Conservation (phyloP, 2,113 vertebrate genomes). For the Gymnogyps californianus region DNA sequence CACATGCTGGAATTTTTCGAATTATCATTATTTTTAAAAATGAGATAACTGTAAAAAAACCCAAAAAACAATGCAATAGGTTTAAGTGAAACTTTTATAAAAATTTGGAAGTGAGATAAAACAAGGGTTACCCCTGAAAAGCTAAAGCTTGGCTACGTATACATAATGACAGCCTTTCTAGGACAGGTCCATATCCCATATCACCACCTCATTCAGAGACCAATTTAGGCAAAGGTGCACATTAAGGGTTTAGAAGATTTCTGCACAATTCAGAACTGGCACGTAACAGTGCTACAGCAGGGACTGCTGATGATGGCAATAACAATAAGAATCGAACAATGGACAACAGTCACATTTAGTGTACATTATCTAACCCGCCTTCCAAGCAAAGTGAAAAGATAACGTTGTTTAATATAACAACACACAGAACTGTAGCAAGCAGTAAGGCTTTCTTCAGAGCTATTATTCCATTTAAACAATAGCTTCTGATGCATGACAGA, state of each 20-base stretch:
- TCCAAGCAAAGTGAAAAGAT: neutral
- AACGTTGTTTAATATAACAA: neutral
- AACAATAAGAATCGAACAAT: neutral
- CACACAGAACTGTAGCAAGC: neutral
- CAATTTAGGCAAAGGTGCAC: neutral
- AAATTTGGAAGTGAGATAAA: neutral
- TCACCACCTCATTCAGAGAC: neutral
- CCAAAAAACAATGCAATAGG: neutral
- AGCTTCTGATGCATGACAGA: neutral
- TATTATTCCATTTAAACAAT: neutral
- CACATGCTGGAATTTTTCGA: neutral
- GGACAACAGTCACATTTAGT: neutral
- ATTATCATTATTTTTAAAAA: neutral
- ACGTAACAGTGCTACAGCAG: accelerated
- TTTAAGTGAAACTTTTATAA: neutral
- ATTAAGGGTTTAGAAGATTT: neutral
- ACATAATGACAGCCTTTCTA: neutral
- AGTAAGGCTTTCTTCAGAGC: neutral
- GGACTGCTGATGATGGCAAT: neutral
- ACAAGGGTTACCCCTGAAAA: neutral
- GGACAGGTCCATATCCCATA: too few species aligned
- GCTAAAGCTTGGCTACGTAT: neutral
- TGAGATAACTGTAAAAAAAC: neutral
- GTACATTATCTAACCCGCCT: neutral
- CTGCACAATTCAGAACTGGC: neutral